phyloP scores from a whole-genome alignment of 2,113 vertebrate genomes.

The Mixornis gularis region DNA sequence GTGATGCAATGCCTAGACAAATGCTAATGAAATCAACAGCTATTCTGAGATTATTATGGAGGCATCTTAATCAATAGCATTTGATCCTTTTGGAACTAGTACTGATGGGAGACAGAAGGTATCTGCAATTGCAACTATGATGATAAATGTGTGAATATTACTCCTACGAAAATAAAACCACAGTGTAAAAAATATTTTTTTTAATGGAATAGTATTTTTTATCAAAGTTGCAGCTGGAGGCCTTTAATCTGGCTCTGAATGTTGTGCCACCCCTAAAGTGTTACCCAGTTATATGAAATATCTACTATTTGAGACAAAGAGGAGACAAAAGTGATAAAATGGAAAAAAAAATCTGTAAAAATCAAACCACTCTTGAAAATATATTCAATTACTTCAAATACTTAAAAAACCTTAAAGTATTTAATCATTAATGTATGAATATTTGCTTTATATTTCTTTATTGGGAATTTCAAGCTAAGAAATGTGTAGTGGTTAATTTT shows the following conservation, averaged over 20 bases:
- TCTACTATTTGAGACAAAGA: background rate
- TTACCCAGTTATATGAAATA: background rate
- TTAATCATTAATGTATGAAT: slow-evolving; percentile 34
- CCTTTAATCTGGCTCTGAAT: background rate
- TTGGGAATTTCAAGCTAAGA: slow-evolving; percentile 20
- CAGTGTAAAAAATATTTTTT: background rate
- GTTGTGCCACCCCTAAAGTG: background rate
- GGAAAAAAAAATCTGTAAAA: background rate
- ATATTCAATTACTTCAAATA: background rate
- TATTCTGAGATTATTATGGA: background rate
- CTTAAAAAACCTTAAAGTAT: background rate
- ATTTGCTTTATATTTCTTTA: slow-evolving; percentile 34
- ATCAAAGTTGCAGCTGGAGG: background rate
- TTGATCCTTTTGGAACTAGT: background rate
- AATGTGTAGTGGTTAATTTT: background rate
- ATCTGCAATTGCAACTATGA: background rate
- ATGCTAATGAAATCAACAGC: background rate
- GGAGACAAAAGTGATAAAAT: background rate
- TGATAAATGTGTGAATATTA: background rate
- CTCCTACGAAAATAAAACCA: background rate
- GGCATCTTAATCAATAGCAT: background rate
- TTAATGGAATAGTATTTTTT: background rate
- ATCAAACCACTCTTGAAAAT: slow-evolving; percentile 15
- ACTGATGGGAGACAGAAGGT: background rate
- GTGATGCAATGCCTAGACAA: background rate